Conservation (phyloP, 2,797 vertebrate genomes). For the Hyperoplus immaculatus region DNA sequence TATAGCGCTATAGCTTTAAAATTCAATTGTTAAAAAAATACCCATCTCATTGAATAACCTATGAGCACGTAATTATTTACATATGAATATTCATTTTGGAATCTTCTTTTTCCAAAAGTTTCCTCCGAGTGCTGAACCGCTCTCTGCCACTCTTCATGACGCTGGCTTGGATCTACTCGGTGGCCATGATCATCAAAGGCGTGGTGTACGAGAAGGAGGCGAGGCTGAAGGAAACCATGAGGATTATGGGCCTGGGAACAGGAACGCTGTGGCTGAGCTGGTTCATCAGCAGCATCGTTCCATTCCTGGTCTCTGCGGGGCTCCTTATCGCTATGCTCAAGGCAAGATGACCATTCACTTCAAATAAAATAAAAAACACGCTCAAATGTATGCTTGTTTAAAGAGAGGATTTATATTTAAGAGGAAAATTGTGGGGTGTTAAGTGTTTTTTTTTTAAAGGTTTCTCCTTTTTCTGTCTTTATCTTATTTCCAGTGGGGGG, state of each 20-base stretch:
- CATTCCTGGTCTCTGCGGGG: constrained; percentile 89
- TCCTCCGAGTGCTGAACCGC: constrained; percentile 90
- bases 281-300: constrained; percentile 91
- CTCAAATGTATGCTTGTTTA: background rate
- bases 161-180: constrained; percentile 94
- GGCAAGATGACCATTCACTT: constrained; percentile 71
- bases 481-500: constrained; percentile 82
- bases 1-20: too few species aligned
- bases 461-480: background rate
- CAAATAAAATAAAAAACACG: background rate
- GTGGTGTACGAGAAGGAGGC: constrained; percentile 95
- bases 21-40: background rate
- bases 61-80: background rate
- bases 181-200: constrained; percentile 94
- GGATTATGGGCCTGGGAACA: constrained; percentile 90
- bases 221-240: constrained; percentile 92
- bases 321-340: constrained; percentile 91
- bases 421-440: background rate
- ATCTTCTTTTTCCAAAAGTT: constrained; percentile 76
- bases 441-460: background rate
- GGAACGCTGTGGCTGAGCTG: constrained; percentile 93
- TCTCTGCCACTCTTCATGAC: constrained; percentile 94
- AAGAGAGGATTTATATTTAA: background rate
- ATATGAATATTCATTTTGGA: background rate
- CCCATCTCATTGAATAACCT: background rate